phyloP scores from a whole-genome alignment of 2,797 vertebrate species.

The Peromyscus eremicus region DNA sequence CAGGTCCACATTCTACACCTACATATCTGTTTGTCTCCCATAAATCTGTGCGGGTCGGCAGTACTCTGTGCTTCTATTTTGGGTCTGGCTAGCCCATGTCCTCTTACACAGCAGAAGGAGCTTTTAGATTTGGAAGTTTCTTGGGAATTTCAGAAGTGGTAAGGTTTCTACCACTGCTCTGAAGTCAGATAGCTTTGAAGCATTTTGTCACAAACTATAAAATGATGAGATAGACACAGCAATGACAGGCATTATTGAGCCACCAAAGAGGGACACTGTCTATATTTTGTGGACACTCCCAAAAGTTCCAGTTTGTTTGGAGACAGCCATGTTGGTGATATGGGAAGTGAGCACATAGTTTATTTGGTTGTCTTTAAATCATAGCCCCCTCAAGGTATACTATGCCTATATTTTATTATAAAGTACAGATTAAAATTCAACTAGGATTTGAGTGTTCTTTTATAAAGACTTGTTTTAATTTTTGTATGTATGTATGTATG shows the following conservation, averaged over 20 bases:
- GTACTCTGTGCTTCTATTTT: conserved; percentile 7
- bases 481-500: background rate
- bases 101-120: background rate
- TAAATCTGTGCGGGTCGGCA: background rate
- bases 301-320: background rate
- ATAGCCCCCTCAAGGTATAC: background rate
- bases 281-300: background rate
- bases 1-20: background rate
- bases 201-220: background rate
- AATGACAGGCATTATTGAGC: background rate
- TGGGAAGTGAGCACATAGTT: background rate
- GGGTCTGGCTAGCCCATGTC: background rate
- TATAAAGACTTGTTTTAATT: background rate
- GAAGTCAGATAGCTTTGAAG: conserved; percentile 8
- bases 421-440: conserved; percentile 37
- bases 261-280: background rate
- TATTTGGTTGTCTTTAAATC: conserved; percentile 5
- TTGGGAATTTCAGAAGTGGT: conserved; percentile 34
- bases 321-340: background rate
- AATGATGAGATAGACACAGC: background rate
- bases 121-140: background rate
- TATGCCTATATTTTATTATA: background rate
- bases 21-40: background rate
- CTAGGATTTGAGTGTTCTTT: background rate
- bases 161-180: conserved; percentile 41